Conservation (phyloP, 2,113 vertebrate genomes). For the Peromyscus maniculatus region DNA sequence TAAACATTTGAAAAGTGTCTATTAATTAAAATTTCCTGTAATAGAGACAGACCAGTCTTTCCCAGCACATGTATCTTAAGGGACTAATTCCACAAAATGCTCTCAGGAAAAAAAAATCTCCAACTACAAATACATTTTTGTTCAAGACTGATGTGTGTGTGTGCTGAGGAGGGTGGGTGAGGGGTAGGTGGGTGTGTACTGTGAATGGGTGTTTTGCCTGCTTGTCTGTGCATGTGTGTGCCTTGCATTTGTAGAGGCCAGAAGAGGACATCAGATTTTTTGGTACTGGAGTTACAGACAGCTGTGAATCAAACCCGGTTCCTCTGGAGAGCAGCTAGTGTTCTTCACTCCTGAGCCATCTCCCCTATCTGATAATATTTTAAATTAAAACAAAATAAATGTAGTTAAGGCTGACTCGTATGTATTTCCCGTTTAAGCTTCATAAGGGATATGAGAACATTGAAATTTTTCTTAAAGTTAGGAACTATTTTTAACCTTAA, state of each 20-base stretch:
- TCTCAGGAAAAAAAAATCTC: neutral
- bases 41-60: neutral
- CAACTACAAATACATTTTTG: conserved; percentile 2
- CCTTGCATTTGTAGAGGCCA: neutral
- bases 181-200: neutral
- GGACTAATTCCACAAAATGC: neutral
- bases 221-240: neutral
- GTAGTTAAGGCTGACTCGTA: neutral
- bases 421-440: neutral
- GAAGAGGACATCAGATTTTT: neutral
- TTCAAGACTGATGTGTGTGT: neutral
- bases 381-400: neutral
- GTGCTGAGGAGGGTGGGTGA: neutral
- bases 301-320: neutral
- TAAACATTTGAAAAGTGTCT: neutral
- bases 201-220: neutral
- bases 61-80: neutral
- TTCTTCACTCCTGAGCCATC: neutral
- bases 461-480: conserved; percentile 31
- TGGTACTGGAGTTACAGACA: neutral
- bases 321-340: neutral
- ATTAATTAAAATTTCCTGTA: conserved; percentile 23
- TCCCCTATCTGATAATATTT: conserved; percentile 2
- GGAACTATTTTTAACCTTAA: conserved; percentile 41
- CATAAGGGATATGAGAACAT: neutral